Conservation (phyloP, 92 coral and sea anemone species). For the Palythoa heliodiscus region DNA sequence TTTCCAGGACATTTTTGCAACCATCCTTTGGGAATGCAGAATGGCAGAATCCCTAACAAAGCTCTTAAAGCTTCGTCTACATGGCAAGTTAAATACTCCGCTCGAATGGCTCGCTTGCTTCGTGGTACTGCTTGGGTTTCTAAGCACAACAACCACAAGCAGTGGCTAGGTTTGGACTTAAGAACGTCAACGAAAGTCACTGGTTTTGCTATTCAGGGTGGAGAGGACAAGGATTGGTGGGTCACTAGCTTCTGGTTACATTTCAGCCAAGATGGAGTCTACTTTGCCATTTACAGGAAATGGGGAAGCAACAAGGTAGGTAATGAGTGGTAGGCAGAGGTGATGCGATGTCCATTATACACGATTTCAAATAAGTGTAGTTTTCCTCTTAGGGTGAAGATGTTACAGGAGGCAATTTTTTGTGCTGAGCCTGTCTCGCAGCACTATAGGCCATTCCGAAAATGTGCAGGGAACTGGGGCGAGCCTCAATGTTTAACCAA, state of each 20-base stretch:
- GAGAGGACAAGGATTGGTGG: conserved; percentile 50
- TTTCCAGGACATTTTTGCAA: conserved; percentile 35
- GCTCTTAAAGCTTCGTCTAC: conserved; percentile 15
- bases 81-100: background rate
- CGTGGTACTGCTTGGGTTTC: conserved; percentile 50
- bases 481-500: too few relatives aligned
- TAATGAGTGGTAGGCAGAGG: background rate
- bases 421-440: too few relatives aligned
- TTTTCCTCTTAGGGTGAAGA: too few relatives aligned
- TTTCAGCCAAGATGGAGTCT: conserved; percentile 59
- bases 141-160: conserved; percentile 36
- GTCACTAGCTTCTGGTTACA: conserved; percentile 49
- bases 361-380: too few relatives aligned
- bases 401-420: too few relatives aligned
- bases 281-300: conserved; percentile 51
- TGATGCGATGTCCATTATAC: too few relatives aligned
- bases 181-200: conserved; percentile 54
- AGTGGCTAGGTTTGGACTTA: conserved; percentile 57
- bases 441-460: too few relatives aligned
- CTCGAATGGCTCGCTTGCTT: conserved; percentile 40
- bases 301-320: conserved; percentile 55
- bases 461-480: too few relatives aligned
- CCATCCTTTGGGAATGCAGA: conserved; percentile 27
- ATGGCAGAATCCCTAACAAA: conserved; percentile 3
- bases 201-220: conserved; percentile 62